Evolutionary conservation across 2,113 vertebrate genomes (phyloP).

Genomic region (Onychostoma macrolepis): DNA sequence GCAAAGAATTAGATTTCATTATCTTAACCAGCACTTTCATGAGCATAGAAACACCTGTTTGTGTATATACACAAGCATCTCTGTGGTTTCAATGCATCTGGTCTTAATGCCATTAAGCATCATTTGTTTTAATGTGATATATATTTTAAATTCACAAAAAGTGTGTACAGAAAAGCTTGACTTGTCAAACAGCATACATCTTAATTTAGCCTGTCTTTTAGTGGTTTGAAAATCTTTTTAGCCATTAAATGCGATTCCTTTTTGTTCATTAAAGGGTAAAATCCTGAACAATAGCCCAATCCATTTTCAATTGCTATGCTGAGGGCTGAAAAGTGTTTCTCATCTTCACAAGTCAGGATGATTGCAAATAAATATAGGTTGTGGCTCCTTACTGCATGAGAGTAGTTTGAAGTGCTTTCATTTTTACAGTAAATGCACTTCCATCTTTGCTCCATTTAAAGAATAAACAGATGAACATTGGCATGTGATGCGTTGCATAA

Average conservation of each 20-base stretch:
- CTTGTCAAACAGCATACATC: background rate
- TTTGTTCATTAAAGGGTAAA: conserved; percentile 57
- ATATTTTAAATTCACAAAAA: background rate
- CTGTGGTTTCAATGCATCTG: conserved; percentile 2
- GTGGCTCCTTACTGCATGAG: background rate
- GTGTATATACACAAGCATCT: background rate
- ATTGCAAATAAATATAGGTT: conserved; percentile 36
- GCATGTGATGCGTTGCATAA: conserved; percentile 46
- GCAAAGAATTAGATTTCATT: conserved; percentile 7
- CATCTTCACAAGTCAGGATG: conserved; percentile 25
- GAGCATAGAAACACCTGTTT: background rate
- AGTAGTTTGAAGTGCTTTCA: conserved; percentile 62
- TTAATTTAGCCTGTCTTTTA: background rate
- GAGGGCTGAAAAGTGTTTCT: conserved; percentile 22
- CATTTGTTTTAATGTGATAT: background rate
- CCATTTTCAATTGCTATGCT: conserved; percentile 30
- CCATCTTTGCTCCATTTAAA: conserved; percentile 69
- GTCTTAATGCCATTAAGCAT: background rate
- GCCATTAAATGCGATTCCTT: background rate
- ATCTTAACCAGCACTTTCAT: conserved; percentile 7
- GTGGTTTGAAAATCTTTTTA: background rate
- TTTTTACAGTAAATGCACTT: conserved; percentile 64
- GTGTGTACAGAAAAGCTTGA: background rate
- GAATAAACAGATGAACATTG: conserved; percentile 48
- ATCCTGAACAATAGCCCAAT: conserved; percentile 35